Conservation (phyloP, 2,888 invertebrate genomes). For the Acrocera orbiculus region DNA sequence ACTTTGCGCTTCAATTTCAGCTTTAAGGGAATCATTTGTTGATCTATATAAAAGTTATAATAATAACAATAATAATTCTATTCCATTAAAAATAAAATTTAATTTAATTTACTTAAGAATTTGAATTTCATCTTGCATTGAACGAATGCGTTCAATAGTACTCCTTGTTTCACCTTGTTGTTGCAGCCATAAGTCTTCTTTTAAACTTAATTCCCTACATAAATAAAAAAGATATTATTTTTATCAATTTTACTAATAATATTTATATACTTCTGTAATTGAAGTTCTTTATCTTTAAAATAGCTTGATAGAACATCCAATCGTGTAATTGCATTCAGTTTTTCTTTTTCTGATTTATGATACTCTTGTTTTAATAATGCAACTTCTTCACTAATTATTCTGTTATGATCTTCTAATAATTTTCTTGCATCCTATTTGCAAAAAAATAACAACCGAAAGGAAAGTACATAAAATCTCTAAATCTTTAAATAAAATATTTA, state of each 20-base stretch:
- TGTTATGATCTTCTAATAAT: slow-evolving; percentile 30
- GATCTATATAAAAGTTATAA: slow-evolving; percentile 25
- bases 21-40: slow-evolving; percentile 45
- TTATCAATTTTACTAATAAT: slow-evolving; percentile 3
- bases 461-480: no score
- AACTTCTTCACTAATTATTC: slow-evolving; percentile 34
- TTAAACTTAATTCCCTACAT: slow-evolving; percentile 52
- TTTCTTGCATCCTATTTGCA: slow-evolving; percentile 28
- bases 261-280: slow-evolving; percentile 79
- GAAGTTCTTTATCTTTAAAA: slow-evolving; percentile 77
- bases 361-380: slow-evolving; percentile 38
- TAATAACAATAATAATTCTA: slow-evolving; percentile 3
- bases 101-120: slow-evolving; percentile 48
- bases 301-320: slow-evolving; percentile 74
- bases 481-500: no score
- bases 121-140: slow-evolving; percentile 62
- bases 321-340: slow-evolving; percentile 60
- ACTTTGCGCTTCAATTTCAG: slow-evolving; percentile 76
- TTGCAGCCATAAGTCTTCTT: slow-evolving; percentile 60
- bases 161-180: slow-evolving; percentile 68
- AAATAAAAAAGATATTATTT: slow-evolving; percentile 2
- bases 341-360: slow-evolving; percentile 48
- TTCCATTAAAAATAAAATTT: neutral
- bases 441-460: slow-evolving; percentile 1
- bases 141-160: slow-evolving; percentile 59